phyloP scores from a whole-genome alignment of 2,113 vertebrate species.

The Lontra canadensis region DNA sequence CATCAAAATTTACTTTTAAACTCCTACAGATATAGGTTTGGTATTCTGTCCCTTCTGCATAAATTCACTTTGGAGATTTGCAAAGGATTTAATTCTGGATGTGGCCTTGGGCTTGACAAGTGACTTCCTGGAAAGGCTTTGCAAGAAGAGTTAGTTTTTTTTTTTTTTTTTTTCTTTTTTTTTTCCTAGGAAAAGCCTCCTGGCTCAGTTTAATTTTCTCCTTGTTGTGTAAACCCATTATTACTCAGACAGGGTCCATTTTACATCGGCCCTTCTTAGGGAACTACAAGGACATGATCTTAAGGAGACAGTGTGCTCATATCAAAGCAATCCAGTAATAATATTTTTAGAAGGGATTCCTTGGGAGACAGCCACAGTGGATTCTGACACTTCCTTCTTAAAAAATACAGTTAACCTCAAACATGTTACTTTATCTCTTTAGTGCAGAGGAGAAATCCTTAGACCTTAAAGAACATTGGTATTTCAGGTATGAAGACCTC shows the following conservation, averaged over 20 bases:
- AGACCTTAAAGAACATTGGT: background rate
- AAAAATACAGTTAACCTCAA: background rate
- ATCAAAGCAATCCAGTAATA: background rate
- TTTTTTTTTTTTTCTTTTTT: background rate
- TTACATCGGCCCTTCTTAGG: background rate
- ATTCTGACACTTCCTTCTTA: background rate
- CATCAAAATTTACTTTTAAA: background rate
- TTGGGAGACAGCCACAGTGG: background rate
- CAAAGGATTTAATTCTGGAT: background rate
- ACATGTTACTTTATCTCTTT: background rate
- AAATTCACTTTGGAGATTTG: slow-evolving; percentile 32
- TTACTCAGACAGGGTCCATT: background rate
- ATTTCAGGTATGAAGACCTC: slow-evolving; percentile 10
- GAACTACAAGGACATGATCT: background rate
- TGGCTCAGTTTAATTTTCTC: background rate
- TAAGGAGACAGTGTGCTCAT: background rate
- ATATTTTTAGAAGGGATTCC: background rate
- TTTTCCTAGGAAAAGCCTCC: background rate
- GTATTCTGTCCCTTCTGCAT: background rate
- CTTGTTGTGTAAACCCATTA: background rate
- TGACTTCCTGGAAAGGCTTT: slow-evolving; percentile 53
- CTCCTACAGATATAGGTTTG: background rate
- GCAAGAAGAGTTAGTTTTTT: background rate
- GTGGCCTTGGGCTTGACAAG: background rate
- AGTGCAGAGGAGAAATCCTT: background rate